Evolutionary conservation across 2,888 invertebrate genomes (phyloP), one percentile per base, ranked within the genome.

Genomic region (Drosophila stalkeri): DNA sequence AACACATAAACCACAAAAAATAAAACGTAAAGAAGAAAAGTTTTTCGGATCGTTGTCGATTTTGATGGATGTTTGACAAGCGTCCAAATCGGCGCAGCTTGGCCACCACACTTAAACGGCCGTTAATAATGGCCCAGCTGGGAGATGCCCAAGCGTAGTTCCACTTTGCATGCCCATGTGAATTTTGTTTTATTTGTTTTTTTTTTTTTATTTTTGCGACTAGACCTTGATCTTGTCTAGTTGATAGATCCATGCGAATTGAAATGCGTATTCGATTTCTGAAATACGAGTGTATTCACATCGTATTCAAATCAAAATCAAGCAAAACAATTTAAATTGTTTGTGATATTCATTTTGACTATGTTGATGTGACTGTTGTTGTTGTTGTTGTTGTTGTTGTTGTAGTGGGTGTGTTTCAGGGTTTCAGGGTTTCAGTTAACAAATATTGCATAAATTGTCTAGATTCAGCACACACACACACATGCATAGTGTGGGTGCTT

Each of bases 381-480:
- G 47, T 6, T 49, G 49, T 5, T 27, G 33, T 23, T 64, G 33
- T 56, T 57, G 56, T 46, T 67, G 59, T 67, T 65, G 52, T 57
- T 59, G 44, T 66, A 27, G 88, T 88, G 85, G 85, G 85, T 75
- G 88, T 81, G 79, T 83, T 83, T 88, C 85, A 88, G 88, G 85
- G 79, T 83, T 83, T 88, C 85, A 88, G 88, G 85, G 85, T 85
- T 85, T 75, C 46, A 69, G 41, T 63, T 67, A 60, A 67, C 75
- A 77, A 75, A 75, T 35, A 70, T 64, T 71, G 72, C 64, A 72
- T 71, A 66, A 73, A 80, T 78, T 84, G 72, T 64, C 75, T 64
- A 67, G 60, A 75, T 67, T 78, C 65, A 68, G 46, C 65, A 41
- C 31, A 59, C 9, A 49, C 52, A 31, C 12, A 41, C 12, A 49